A percentile compares a stretch with the other conserved stretches of the same genome.
phyloP scores from a whole-genome alignment of 2,797 vertebrate genomes.

The Garrulus glandarius region DNA sequence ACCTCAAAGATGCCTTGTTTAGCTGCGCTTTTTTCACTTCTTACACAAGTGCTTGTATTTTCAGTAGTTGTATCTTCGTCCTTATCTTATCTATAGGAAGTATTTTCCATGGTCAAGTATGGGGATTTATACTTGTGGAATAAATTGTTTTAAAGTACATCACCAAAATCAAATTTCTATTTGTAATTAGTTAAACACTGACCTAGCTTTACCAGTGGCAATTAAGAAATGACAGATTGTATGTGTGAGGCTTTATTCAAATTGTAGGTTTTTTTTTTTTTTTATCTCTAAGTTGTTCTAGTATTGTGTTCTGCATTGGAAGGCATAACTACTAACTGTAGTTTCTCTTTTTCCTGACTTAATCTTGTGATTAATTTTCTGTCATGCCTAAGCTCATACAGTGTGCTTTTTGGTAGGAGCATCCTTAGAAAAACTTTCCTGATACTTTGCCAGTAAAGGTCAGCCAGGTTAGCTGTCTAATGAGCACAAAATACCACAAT shows the following conservation, averaged over 20 bases:
- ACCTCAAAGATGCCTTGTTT: neutral
- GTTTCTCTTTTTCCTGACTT: neutral
- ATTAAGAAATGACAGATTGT: neutral
- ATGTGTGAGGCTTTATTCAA: fast-evolving
- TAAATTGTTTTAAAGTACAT: neutral
- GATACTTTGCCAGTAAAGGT: neutral
- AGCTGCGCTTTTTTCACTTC: neutral
- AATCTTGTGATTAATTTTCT: neutral
- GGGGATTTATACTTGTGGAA: neutral
- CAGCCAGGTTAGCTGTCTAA: neutral
- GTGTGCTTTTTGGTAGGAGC: neutral
- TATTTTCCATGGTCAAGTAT: neutral
- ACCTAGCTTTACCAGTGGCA: neutral
- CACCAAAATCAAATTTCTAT: neutral
- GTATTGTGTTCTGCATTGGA: neutral
- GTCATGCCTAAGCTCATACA: neutral
- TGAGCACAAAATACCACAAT: neutral
- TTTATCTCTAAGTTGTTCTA: neutral
- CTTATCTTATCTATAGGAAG: neutral
- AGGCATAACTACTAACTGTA: neutral
- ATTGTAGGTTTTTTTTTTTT: too few relatives aligned
- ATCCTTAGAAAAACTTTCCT: neutral
- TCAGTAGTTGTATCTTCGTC: neutral
- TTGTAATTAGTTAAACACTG: neutral
- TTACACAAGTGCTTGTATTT: neutral